phyloP scores from a whole-genome alignment of 2,797 vertebrate species.

The Semaprochilodus insignis region DNA sequence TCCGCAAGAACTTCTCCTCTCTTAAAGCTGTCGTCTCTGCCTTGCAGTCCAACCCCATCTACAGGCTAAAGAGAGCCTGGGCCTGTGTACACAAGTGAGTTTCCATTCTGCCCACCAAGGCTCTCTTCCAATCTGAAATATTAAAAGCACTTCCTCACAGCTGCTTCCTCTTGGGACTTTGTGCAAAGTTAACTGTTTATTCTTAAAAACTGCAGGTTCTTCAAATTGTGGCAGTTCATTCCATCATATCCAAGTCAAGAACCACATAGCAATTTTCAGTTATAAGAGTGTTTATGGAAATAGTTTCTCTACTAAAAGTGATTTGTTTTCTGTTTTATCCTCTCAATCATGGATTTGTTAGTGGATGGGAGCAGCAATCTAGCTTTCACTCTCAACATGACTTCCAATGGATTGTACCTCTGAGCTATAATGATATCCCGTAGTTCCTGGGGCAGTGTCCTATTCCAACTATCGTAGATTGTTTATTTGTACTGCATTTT shows the following conservation, averaged over 20 bases:
- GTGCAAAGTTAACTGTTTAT: background rate
- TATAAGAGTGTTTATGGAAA: too few species aligned
- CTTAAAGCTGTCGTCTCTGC: constrained; percentile 93
- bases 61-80: constrained; percentile 91
- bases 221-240: background rate
- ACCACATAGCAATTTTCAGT: too few species aligned
- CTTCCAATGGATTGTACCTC: background rate
- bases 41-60: constrained; percentile 93
- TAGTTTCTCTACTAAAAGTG: background rate
- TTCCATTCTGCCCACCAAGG: background rate
- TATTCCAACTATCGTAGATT: background rate
- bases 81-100: constrained; percentile 90
- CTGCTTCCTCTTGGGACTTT: constrained; percentile 2
- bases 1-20: constrained; percentile 97
- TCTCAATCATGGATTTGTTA: background rate
- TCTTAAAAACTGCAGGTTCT: background rate
- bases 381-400: background rate
- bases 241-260: too few species aligned
- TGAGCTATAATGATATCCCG: too few species aligned
- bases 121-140: background rate
- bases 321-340: background rate
- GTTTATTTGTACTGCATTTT: too few species aligned
- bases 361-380: background rate
- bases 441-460: too few species aligned
- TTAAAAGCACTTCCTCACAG: background rate